Base-by-base conservation (phyloP, 2,113 vertebrate species). In the Archocentrus centrarchus region DNA sequence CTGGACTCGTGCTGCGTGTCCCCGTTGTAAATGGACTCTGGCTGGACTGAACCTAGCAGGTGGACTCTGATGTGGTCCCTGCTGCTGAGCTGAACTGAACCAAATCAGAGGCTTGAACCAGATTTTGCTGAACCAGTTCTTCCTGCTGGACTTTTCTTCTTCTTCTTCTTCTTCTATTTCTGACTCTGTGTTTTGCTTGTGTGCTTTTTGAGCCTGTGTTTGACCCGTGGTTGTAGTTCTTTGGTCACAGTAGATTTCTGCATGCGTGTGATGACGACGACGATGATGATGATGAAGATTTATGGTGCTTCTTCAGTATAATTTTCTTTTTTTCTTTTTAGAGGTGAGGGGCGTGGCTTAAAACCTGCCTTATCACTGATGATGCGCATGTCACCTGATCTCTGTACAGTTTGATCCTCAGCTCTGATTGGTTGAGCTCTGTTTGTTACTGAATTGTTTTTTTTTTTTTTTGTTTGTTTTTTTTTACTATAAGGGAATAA, bases 211-310 rank as follows among this genome's bases (percentile, higher is more conserved):
- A 83, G 79, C 82, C 81, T 84, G 83, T 93, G 88, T 89, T 87
- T 83, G 87, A 87, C 82, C 87, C 10, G 83, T 91, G 93, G 93
- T 90, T 86, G 92, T 95, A 92, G 89, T 93, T 91, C 80, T 91
- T 73, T 79, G 83, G 47, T 83, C 75, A 73, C 57, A 76, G 57
- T 89, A 81, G 68, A 66, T 30, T 62, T 86, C 79, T 93, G 93
- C 93, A 91, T 92, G 92, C 79, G 60, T 89, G 87, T 92, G 87
- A 89, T 81, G 82, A 84, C 70, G 75, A 83, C 70, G 75, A 83
- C 66, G 77, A 68, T 44, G 80, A 86, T 75, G 61, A 78, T 44
- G 63, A 85, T 73, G 50, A 75, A 47, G 27, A 62, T 75, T 84
- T 82, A 62, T 9, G 80, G 63, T 89, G 83, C 91, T 90, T 88